Evolutionary conservation across 2,888 invertebrate genomes (phyloP), one percentile per base, ranked within the genome.

Genomic region (Pegoplata infirma): DNA sequence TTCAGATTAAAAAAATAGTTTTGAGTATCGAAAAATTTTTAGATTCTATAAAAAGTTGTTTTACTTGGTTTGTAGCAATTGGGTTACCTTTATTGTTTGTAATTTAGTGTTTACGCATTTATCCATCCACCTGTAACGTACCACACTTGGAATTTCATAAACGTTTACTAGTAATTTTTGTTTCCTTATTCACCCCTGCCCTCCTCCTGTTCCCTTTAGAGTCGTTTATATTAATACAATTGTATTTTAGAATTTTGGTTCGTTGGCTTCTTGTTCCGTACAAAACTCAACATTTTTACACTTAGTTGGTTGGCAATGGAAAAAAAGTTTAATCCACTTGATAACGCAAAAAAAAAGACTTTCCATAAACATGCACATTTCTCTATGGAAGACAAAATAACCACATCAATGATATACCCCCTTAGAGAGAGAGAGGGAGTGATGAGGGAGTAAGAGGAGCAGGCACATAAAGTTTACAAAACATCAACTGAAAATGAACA

Each of bases 361-460:
- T 36, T 19, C 51, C n/a, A 51, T 23, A 51, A 51, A 51, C 51
- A 23, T 23, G 21, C 23, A 51, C 23, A n/a, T n/a, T 6, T n/a
- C 1, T n/a, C n/a, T n/a, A 40, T 12, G 12, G 8, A 47, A 64
- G 25, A 55, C 59, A 75, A 61, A 68, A 46, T 55, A 53, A 53
- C 67, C 67, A 75, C 61, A 74, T 59, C 66, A 56, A 64, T 72
- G 53, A 49, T 59, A 75, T 51, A 7, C 14, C 51, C 14, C 51
- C 51, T 23, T n/a, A 51, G 23, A 25, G 51, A 23, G n/a, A n/a
- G n/a, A n/a, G n/a, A n/a, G n/a, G n/a, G n/a, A n/a, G n/a, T n/a
- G n/a, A n/a, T n/a, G n/a, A n/a, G n/a, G 23, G 14, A 23, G 25
- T 2, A n/a, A 23, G 14, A 21, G 25, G 14, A 51, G 14, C 36